Base-by-base conservation (phyloP, 2,113 vertebrate genomes). In the Sorex araneus region DNA sequence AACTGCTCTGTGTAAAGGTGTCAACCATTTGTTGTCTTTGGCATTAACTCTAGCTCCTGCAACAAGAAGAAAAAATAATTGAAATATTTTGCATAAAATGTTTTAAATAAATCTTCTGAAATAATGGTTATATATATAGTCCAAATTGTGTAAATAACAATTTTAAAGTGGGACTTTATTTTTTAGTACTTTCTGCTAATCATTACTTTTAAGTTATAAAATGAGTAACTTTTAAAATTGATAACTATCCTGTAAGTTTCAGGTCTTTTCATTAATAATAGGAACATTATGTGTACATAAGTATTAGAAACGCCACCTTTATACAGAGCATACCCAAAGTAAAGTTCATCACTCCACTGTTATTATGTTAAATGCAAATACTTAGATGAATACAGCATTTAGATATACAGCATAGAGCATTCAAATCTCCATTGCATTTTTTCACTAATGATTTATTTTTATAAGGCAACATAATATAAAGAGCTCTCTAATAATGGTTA, bases 11-110 rank as follows among this genome's bases (percentile, higher is more conserved):
- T 99, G 99, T 97, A 99, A 98, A 98, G 99, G 99, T 98, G 99
- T 99, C 97, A 99, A 99, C 99, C 99, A 99, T 98, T 99, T 99
- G 98, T 98, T 99, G 98, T 99, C 99, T 99, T 99, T 99, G 99
- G 99, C 99, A 99, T 99, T 99, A 98, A 99, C 99, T 99, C 99
- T 99, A 97, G 99, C 99, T 98, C 99, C 99, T 99, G 98, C 34
- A 98, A 98, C 57, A 96, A 97, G 95, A 97, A 96, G 84, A 93
- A 96, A 96, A 94, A 89, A 96, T 92, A 47, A 94, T 74, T 96
- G 81, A 97, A 96, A 93, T 87, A 36, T 75, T 89, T 92, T 92
- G 70, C 13, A 93, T 67, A 73, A 95, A 94, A 50, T 95, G 78
- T 94, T 96, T 96, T 92, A 63, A 75, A 80, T 93, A 93, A 94